Base-by-base conservation (phyloP, 2,113 vertebrate genomes). In the Stigmatopora nigra region DNA sequence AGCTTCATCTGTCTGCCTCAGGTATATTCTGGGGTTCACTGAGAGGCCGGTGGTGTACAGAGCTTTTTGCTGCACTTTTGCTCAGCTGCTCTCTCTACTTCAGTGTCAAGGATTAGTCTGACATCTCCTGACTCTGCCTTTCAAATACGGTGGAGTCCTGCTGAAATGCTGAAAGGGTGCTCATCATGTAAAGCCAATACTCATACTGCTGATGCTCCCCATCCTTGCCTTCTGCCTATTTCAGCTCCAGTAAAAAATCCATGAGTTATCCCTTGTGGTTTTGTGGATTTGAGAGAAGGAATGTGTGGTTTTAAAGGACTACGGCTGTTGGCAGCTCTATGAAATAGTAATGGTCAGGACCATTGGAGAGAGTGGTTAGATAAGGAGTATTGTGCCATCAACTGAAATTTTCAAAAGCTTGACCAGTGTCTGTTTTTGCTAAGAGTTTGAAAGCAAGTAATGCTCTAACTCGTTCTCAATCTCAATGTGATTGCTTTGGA, bases 41-140 rank as follows among this genome's bases (percentile, higher is more conserved):
- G 59, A 62, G 75, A 70, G 76, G 80, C 82, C 79, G 67, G 67
- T 58, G 3, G 35, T 52, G 64, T 63, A 63, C 58, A 56, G 19
- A 70, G 65, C 71, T 58, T 78, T 68, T 51, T 64, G 49, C 61
- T 69, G 62, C 56, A 48, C 67, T 78, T 78, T 63, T 61, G 36
- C 72, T 64, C 63, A 60, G 64, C 71, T 36, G 49, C 69, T 73
- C 52, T 68, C 63, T 69, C 69, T 73, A 67, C 70, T 72, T 67
- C 64, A 52, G 73, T 81, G 78, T 78, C 70, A 65, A 80, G 87
- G 82, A 89, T 90, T 87, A 87, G 80, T 73, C 79, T 81, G 84
- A 87, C 88, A 82, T 78, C 79, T 80, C 70, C 81, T 64, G 72
- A 84, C 76, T 75, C 69, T 72, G 78, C 67, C 76, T 81, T 85